These are phyloP conservation scores for Plestiodon gilberti DNA, from an alignment of 2,113 vertebrate genomes.

Conservation along the genomic window DNA sequence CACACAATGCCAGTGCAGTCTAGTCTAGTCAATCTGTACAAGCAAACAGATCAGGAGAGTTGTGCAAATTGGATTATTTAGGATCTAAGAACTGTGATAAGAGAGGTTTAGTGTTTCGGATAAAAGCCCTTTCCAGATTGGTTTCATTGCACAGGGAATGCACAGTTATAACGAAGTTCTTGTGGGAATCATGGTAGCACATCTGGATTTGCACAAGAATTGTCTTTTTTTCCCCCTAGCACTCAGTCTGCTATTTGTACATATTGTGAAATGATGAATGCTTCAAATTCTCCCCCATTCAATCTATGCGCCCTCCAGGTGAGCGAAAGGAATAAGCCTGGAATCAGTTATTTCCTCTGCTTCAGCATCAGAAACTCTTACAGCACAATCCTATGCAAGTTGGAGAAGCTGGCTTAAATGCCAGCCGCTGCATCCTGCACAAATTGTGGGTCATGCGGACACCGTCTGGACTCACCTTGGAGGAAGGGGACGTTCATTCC, in stretches of 20 bases:
- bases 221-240: not conserved
- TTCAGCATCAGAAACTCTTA: not conserved
- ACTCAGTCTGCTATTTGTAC: not conserved
- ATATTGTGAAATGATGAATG: no score
- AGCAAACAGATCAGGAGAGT: conserved; percentile 8
- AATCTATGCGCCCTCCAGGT: not conserved
- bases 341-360: not conserved
- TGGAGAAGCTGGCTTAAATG: no score
- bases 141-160: not conserved
- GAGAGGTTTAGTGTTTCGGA: not conserved
- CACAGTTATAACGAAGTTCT: not conserved
- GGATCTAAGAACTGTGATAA: not conserved
- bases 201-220: not conserved
- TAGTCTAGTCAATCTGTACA: conserved; percentile 2
- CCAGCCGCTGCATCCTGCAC: no score
- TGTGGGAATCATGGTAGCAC: no score
- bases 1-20: conserved; percentile 13
- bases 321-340: no score
- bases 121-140: not conserved
- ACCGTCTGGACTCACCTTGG: no score
- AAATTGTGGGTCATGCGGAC: no score
- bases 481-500: no score
- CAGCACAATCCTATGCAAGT: no score
- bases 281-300: not conserved
- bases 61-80: conserved; percentile 11